Conservation (phyloP, 92 coral and sea anemone genomes). For the Nematostella vectensis region DNA sequence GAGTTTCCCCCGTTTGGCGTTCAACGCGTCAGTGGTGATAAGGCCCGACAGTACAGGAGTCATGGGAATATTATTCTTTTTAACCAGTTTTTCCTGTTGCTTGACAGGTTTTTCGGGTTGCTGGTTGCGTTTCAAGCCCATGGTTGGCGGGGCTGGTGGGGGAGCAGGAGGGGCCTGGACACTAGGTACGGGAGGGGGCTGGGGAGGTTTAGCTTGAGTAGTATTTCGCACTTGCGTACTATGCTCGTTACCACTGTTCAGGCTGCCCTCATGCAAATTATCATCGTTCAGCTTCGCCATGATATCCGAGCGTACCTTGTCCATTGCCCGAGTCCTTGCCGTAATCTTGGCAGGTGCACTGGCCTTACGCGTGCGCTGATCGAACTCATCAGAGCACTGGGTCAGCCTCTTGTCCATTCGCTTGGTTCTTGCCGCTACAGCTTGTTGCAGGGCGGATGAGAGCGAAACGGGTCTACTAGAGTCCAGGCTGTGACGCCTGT, state of each 20-base stretch:
- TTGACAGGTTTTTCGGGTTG: slow-evolving; percentile 10
- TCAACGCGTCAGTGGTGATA: slow-evolving; percentile 57
- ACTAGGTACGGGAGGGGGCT: slow-evolving; percentile 9
- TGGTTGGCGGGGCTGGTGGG: slow-evolving; percentile 42
- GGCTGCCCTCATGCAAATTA: background rate
- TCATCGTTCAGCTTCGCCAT: slow-evolving; percentile 33
- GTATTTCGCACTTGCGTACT: background rate
- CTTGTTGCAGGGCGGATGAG: slow-evolving; percentile 66
- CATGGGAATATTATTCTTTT: slow-evolving; percentile 31
- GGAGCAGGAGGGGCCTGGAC: slow-evolving; percentile 14
- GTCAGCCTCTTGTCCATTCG: slow-evolving; percentile 35
- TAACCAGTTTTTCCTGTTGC: slow-evolving; percentile 1
- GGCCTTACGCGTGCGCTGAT: slow-evolving; percentile 19
- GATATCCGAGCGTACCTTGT: slow-evolving; percentile 44
- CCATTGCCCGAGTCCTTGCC: slow-evolving; percentile 25
- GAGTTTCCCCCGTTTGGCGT: slow-evolving; percentile 48
- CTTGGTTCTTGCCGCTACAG: slow-evolving; percentile 59
- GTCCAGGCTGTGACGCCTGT: slow-evolving; percentile 22
- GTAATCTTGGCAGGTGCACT: slow-evolving; percentile 49
- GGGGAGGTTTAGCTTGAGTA: slow-evolving; percentile 6
- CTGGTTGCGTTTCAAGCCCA: slow-evolving; percentile 3
- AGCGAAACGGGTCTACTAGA: slow-evolving; percentile 35
- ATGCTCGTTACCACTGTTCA: too few species aligned
- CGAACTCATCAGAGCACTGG: background rate
- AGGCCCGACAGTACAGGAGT: slow-evolving; percentile 65